phyloP scores from a whole-genome alignment of 2,888 invertebrate genomes.

The Cryptus armator region DNA sequence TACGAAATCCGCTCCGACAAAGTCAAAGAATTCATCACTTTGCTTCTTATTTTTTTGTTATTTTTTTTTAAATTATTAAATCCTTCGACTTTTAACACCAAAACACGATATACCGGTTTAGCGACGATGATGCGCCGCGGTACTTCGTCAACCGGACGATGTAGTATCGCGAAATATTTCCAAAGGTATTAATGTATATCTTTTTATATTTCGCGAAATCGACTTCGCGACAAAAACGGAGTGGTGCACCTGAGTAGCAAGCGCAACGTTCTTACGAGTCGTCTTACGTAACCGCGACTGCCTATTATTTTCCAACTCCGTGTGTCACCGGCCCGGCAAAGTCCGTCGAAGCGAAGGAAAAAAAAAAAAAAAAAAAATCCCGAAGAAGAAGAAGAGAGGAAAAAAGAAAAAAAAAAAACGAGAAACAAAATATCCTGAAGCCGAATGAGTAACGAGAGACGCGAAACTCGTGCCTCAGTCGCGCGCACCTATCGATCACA shows the following conservation, averaged over 20 bases:
- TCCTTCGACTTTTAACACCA: not conserved
- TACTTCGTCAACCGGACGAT: not conserved
- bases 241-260: constrained; percentile 60
- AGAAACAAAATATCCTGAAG: constrained; percentile 11
- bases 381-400: constrained; percentile 6
- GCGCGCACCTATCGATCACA: constrained; percentile 59
- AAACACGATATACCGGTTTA: constrained; percentile 31
- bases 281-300: constrained; percentile 76
- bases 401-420: constrained; percentile 21
- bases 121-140: constrained; percentile 1
- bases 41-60: not conserved
- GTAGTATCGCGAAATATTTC: not conserved
- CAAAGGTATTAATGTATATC: not conserved
- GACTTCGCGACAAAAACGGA: not conserved
- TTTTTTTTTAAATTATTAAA: not conserved
- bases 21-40: not conserved
- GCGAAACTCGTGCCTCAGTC: constrained; percentile 37
- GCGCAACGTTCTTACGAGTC: constrained; percentile 60
- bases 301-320: constrained; percentile 79
- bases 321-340: constrained; percentile 76
- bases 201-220: constrained; percentile 14
- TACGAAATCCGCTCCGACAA: not conserved
- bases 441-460: constrained; percentile 18
- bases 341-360: constrained; percentile 67
- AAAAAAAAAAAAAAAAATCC: too few species aligned